Evolutionary conservation across 2,797 vertebrate genomes (phyloP), one percentile per base, ranked within the genome.

Genomic region (Atherinosoma microstoma): DNA sequence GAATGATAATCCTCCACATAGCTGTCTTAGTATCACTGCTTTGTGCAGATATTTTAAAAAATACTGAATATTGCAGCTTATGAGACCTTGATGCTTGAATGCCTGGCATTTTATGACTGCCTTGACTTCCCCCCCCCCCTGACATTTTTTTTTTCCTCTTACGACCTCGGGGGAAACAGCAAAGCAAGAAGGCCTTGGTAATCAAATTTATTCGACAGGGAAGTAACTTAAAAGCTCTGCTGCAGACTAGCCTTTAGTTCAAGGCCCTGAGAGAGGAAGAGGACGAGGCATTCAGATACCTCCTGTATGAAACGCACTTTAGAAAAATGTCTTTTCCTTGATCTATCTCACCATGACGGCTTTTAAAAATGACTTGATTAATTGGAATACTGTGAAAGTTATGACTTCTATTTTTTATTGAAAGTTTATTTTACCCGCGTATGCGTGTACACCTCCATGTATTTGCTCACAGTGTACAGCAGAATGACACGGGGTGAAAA

Each of bases 141-240:
- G 4, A 30, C 36, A 1, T 51, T 72, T 62, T 79, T 64, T 76
- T 36, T 54, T 15, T 10, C 3, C 32, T 57, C 58, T 27, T 40
- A 63, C 83, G 90, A 93, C 89, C 85, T 87, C 40, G 24, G 59
- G 64, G 70, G 61, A 88, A 87, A 87, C 80, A 40, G 78, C 57
- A 86, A 81, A 84, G 80, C 76, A 69, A 63, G 71, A 77, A 85
- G 83, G 56, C 82, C 86, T 89, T 91, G 81, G 76, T 91, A 91
- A 92, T 93, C 88, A 92, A 84, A 93, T 92, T 71, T 87, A 91
- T 93, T 91, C 89, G 89, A 93, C 89, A 90, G 86, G 76, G 83
- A 85, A 75, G 66, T 77, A 82, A 80, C 90, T 91, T 87, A 90
- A 93, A 89, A 91, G 93, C 86, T 83, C 78, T 81, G 80, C 88